Conservation (phyloP, 2,888 invertebrate species). For the Parnassius apollo region DNA sequence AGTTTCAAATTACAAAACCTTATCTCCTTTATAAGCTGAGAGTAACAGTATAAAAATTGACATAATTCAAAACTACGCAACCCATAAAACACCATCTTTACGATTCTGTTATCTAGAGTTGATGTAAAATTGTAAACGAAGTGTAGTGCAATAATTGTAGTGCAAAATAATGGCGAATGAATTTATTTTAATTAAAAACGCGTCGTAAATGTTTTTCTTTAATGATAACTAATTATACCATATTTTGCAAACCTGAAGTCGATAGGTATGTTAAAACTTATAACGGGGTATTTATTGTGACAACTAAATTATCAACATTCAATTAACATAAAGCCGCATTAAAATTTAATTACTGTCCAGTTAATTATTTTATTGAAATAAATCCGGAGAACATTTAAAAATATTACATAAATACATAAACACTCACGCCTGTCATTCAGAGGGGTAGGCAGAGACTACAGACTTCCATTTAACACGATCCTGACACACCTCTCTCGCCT, state of each 20-base stretch:
- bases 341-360: not conserved
- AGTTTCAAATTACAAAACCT: too few relatives aligned
- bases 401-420: too few relatives aligned
- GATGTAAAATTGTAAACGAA: constrained; percentile 29
- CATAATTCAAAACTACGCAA: constrained; percentile 1
- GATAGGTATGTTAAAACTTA: constrained; percentile 1
- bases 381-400: not conserved
- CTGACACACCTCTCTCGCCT: too few relatives aligned
- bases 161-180: constrained; percentile 52
- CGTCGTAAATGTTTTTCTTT: constrained; percentile 19
- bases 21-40: too few relatives aligned
- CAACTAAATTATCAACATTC: constrained; percentile 5
- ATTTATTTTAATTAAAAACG: constrained; percentile 41
- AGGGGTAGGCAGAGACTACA: too few relatives aligned
- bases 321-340: constrained; percentile 3
- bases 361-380: not conserved
- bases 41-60: too few relatives aligned
- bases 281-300: not conserved
- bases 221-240: constrained; percentile 12
- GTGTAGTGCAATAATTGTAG: constrained; percentile 43
- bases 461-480: too few relatives aligned
- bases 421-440: too few relatives aligned
- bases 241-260: constrained; percentile 3
- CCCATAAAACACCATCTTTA: constrained; percentile 57
- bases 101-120: constrained; percentile 49